A percentile compares a stretch with the other conserved stretches of the same genome.
Conservation (phyloP, 2,797 vertebrate species). For the Huso huso region DNA sequence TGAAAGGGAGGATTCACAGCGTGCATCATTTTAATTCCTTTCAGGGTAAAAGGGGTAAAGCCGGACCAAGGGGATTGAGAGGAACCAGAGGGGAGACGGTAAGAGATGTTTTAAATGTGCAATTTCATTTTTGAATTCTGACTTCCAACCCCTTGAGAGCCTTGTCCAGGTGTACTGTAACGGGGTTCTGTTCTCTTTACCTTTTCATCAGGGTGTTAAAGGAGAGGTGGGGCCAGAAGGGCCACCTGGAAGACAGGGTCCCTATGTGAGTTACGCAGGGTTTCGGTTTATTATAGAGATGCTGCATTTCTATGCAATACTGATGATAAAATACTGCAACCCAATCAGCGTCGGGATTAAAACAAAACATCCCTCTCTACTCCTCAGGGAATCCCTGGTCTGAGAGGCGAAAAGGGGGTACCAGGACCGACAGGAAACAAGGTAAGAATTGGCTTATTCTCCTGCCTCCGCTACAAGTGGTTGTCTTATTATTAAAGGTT, state of each 20-base stretch:
- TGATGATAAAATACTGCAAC: not conserved
- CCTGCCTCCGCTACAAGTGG: too few species aligned
- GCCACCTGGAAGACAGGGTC: slow-evolving; percentile 61
- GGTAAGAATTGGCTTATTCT: slow-evolving; percentile 41
- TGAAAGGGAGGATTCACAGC: too few species aligned
- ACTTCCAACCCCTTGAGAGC: not conserved
- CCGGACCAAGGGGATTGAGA: slow-evolving; percentile 56
- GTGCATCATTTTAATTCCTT: not conserved
- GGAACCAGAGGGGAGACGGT: slow-evolving; percentile 73
- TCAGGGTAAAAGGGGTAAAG: slow-evolving; percentile 75
- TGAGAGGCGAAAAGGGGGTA: slow-evolving; percentile 57
- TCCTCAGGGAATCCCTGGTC: slow-evolving; percentile 64
- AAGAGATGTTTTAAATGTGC: slow-evolving; percentile 20
- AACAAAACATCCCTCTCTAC: slow-evolving; percentile 18
- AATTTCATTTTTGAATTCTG: not conserved
- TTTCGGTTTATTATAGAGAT: not conserved
- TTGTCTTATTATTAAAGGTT: too few species aligned
- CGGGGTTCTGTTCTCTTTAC: slow-evolving; percentile 12
- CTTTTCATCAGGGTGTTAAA: slow-evolving; percentile 52
- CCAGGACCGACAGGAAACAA: slow-evolving; percentile 59
- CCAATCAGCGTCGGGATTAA: too few species aligned
- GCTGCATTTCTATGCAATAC: not conserved
- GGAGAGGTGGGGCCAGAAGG: slow-evolving; percentile 59
- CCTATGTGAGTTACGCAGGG: slow-evolving; percentile 58
- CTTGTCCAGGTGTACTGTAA: not conserved